Evolutionary conservation across 2,797 vertebrate genomes (phyloP).

Genomic region (Epinephelus awoara): DNA sequence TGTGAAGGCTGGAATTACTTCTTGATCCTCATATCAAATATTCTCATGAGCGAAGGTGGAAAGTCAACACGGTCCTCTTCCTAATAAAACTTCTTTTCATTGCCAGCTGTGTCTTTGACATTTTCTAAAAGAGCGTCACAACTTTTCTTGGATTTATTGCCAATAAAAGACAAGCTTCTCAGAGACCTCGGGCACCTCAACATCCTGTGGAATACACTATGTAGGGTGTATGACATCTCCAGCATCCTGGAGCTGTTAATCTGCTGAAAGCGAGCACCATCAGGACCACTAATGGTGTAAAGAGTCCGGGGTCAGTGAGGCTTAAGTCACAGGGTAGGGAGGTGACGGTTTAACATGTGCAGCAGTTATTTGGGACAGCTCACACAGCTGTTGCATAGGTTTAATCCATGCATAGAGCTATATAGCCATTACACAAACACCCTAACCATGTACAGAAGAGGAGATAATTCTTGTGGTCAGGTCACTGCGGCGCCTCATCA

Average conservation of each 20-base stretch:
- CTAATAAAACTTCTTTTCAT: constrained; percentile 29
- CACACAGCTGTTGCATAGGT: constrained; percentile 60
- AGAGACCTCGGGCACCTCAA: not conserved
- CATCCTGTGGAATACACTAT: not conserved
- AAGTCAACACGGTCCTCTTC: constrained; percentile 13
- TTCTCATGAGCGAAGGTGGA: constrained; percentile 13
- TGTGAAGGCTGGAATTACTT: constrained; percentile 30
- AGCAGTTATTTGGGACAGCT: constrained; percentile 48
- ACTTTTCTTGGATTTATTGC: constrained; percentile 29
- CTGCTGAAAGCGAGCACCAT: constrained; percentile 15
- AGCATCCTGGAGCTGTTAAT: constrained; percentile 30
- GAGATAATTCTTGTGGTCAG: constrained; percentile 10
- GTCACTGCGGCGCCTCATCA: constrained; percentile 44
- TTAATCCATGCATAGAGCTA: constrained; percentile 62
- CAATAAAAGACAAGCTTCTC: constrained; percentile 24
- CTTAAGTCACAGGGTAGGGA: constrained; percentile 42
- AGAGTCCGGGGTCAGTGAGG: constrained; percentile 4
- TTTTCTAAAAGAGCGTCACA: constrained; percentile 27
- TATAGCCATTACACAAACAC: constrained; percentile 45
- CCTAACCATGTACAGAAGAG: constrained; percentile 29
- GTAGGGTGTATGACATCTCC: not conserved
- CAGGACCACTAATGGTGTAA: constrained; percentile 2
- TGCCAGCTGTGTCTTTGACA: constrained; percentile 5
- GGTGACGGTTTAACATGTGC: constrained; percentile 32
- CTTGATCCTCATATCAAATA: constrained; percentile 33